Evolutionary conservation across 2,888 invertebrate genomes (phyloP).

Genomic region (Tinea pellionella): DNA sequence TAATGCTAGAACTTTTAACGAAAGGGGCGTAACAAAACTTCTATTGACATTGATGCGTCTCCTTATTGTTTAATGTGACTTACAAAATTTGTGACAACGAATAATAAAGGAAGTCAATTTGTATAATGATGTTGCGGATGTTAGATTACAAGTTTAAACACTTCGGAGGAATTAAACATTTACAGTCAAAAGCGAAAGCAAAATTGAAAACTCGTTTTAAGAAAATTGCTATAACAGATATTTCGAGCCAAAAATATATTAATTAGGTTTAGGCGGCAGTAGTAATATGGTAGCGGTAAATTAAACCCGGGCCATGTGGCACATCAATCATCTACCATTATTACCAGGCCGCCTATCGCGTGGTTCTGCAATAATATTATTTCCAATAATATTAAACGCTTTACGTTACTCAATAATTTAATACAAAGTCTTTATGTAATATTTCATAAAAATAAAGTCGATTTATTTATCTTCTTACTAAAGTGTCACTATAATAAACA

Average conservation of each 20-base stretch:
- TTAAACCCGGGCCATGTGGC: conserved; percentile 11
- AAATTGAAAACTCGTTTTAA: background rate
- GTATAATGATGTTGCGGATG: background rate
- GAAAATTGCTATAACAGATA: background rate
- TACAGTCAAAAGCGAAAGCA: too few species aligned
- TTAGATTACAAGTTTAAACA: background rate
- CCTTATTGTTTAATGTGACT: background rate
- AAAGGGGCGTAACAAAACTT: conserved; percentile 25
- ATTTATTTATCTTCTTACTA: background rate
- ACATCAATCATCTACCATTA: conserved; percentile 8
- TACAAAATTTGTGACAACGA: background rate
- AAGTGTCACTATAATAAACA: background rate
- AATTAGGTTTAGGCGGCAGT: background rate
- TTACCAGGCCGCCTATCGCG: background rate
- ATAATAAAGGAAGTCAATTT: background rate
- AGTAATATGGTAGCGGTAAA: background rate
- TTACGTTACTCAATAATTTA: background rate
- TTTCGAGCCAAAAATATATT: background rate
- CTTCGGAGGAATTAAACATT: too few species aligned
- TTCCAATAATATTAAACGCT: background rate
- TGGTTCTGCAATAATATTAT: background rate
- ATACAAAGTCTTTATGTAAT: background rate
- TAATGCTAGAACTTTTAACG: conserved; percentile 41
- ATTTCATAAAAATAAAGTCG: too few species aligned
- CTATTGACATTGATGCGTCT: conserved; percentile 7